phyloP scores from a whole-genome alignment of 2,888 invertebrate species.

The Aelia acuminata region DNA sequence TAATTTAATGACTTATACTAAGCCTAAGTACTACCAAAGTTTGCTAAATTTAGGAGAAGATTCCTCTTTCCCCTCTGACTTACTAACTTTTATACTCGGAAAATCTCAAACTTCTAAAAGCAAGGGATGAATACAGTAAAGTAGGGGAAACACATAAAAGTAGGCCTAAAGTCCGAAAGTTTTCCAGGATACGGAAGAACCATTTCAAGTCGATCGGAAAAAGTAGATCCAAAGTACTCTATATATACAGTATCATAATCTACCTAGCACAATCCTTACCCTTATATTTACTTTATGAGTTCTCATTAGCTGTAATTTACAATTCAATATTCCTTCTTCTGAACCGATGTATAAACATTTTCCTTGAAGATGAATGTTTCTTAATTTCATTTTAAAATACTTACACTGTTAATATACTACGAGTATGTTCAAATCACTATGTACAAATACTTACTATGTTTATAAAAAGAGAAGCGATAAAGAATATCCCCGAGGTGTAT shows the following conservation, averaged over 20 bases:
- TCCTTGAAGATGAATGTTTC: too few relatives aligned
- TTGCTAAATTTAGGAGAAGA: neutral
- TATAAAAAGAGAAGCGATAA: too few relatives aligned
- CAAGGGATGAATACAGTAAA: conserved; percentile 16
- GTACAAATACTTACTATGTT: too few relatives aligned
- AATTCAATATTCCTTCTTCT: neutral
- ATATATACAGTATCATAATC: too few relatives aligned
- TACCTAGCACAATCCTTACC: neutral
- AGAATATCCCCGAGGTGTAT: too few relatives aligned
- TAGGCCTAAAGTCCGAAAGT: conserved; percentile 8
- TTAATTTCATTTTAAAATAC: too few relatives aligned
- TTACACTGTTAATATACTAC: too few relatives aligned
- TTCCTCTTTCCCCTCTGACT: neutral
- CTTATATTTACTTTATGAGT: neutral
- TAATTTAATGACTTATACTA: neutral
- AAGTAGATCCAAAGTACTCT: neutral
- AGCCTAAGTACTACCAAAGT: neutral
- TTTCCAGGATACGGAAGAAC: neutral
- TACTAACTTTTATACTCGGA: neutral
- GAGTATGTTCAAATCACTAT: too few relatives aligned
- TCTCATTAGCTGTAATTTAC: neutral
- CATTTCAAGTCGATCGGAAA: neutral
- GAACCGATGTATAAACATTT: neutral
- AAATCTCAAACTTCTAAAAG: conserved; percentile 16
- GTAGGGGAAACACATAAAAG: conserved; percentile 15